A percentile compares a stretch with the other conserved stretches of the same genome.
Conservation (phyloP, 2,888 invertebrate genomes). For the Noctua janthe region DNA sequence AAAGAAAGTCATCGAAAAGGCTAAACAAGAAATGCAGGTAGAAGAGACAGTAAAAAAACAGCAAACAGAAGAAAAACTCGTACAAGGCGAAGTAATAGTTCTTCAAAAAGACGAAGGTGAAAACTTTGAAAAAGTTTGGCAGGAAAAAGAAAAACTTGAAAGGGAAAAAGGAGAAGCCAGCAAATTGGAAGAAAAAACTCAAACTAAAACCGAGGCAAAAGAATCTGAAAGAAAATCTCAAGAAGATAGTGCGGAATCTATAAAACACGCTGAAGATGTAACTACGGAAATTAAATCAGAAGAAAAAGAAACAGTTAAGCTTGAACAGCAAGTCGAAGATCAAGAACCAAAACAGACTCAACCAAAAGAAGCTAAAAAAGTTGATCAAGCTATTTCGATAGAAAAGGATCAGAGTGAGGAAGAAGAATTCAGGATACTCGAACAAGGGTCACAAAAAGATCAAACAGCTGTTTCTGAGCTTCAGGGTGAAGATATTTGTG, state of each 20-base stretch:
- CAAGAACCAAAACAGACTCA: not conserved
- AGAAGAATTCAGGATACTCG: not conserved
- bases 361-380: not conserved
- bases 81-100: not conserved
- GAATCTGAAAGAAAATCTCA: not conserved
- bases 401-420: not conserved
- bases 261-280: not conserved
- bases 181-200: not conserved
- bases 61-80: not conserved
- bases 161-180: conserved; percentile 9
- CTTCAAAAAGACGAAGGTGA: not conserved
- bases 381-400: not conserved
- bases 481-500: not conserved
- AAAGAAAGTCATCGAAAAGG: not conserved
- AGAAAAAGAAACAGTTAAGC: not conserved
- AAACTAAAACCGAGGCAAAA: not conserved
- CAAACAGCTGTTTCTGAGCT: not conserved
- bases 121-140: not conserved
- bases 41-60: not conserved
- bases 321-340: not conserved
- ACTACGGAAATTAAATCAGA: not conserved
- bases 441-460: not conserved
- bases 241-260: not conserved
- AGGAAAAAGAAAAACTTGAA: conserved; percentile 8
- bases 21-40: not conserved